Conservation (phyloP, 2,797 vertebrate species). For the Neopelma chrysocephalum region DNA sequence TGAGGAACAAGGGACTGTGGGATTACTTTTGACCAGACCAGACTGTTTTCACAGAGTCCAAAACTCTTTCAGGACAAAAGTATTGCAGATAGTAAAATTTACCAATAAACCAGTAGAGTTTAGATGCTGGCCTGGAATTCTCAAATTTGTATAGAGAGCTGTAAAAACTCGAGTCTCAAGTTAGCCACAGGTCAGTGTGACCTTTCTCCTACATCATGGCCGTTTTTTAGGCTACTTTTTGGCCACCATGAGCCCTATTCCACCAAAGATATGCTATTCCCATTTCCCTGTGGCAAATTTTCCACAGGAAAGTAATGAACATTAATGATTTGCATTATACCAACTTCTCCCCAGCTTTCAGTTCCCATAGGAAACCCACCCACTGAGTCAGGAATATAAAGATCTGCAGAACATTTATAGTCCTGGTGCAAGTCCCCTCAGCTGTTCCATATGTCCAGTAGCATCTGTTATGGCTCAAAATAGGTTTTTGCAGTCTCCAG, state of each 20-base stretch:
- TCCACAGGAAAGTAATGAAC: neutral
- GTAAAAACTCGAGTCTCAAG: neutral
- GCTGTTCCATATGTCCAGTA: conserved; percentile 49
- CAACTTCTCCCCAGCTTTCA: neutral
- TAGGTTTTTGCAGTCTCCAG: conserved; percentile 10
- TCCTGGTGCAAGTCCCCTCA: conserved; percentile 8
- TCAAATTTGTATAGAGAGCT: neutral
- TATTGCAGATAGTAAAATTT: neutral
- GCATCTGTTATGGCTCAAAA: conserved; percentile 49
- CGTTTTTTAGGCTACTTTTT: neutral
- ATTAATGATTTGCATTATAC: neutral
- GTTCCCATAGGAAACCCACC: conserved; percentile 16
- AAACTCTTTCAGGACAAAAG: neutral
- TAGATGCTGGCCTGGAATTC: neutral
- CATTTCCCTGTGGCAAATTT: neutral
- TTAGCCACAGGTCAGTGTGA: neutral
- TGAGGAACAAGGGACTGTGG: neutral
- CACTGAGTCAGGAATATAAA: neutral
- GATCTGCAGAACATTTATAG: conserved; percentile 47
- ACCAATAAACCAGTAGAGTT: neutral
- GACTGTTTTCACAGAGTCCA: neutral
- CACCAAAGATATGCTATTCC: neutral
- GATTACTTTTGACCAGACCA: neutral
- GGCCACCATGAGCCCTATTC: neutral
- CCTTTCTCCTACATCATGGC: neutral